These are phyloP conservation scores for Mechanitis mazaeus DNA, from an alignment of 2,888 invertebrate species.

Conservation along the genomic window DNA sequence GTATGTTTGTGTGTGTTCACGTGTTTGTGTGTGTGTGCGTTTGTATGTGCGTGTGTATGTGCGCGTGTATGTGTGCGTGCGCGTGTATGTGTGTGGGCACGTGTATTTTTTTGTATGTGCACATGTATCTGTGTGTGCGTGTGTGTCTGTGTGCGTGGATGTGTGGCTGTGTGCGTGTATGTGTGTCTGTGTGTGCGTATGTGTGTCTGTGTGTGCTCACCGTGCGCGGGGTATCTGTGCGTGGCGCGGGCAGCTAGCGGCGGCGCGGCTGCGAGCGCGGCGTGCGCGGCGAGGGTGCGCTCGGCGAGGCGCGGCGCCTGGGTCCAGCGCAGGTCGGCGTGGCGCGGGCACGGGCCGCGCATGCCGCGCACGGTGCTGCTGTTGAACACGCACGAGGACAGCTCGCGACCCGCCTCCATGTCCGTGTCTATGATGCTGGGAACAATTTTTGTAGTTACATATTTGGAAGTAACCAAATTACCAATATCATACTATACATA, in stretches of 20 bases:
- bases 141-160: background rate
- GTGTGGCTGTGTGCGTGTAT: background rate
- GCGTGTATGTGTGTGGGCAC: background rate
- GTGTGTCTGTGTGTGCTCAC: constrained; percentile 25
- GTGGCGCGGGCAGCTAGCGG: constrained; percentile 28
- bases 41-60: background rate
- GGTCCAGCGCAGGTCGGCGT: constrained; percentile 57
- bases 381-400: constrained; percentile 68
- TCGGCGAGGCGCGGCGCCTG: constrained; percentile 54
- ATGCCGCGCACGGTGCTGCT: constrained; percentile 53
- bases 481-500: too few species aligned
- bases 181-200: background rate
- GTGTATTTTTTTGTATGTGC: too few species aligned
- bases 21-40: background rate
- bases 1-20: background rate
- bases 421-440: constrained; percentile 83
- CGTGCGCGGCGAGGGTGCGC: constrained; percentile 43
- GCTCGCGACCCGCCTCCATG: constrained; percentile 75
- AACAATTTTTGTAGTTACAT: background rate
- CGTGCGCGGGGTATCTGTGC: constrained; percentile 31
- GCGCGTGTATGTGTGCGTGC: background rate
- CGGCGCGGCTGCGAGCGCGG: constrained; percentile 41
- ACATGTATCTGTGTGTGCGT: background rate
- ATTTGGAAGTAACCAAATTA: too few species aligned
- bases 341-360: constrained; percentile 48